Evolutionary conservation across 2,113 vertebrate species (phyloP).

Genomic region (Odontesthes bonariensis): DNA sequence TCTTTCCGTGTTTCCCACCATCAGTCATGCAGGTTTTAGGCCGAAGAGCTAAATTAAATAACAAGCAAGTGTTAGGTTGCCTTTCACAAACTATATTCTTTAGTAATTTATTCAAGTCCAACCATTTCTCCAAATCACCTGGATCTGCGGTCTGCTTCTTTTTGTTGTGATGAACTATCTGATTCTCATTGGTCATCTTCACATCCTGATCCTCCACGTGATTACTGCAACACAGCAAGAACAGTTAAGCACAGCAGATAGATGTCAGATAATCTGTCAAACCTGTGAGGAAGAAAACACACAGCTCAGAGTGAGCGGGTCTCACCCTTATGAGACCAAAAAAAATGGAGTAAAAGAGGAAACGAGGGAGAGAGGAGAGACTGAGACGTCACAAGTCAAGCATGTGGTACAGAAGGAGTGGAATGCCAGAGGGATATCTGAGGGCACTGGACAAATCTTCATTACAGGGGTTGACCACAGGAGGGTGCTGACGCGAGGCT

Average conservation of each 20-base stretch:
- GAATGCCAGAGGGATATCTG: conserved; percentile 32
- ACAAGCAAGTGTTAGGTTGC: conserved; percentile 23
- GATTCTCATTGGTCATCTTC: conserved; percentile 95
- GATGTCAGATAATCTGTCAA: not conserved
- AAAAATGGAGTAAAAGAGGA: not conserved
- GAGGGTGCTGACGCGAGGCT: conserved; percentile 51
- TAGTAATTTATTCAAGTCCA: not conserved
- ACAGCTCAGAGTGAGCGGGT: not conserved
- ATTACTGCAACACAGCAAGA: conserved; percentile 80
- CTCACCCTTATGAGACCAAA: not conserved
- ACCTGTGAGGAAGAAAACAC: not conserved
- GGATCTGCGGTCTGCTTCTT: conserved; percentile 89
- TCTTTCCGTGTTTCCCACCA: conserved; percentile 77
- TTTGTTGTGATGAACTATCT: conserved; percentile 88
- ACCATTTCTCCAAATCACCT: conserved; percentile 74
- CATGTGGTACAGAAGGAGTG: conserved; percentile 21
- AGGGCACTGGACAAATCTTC: conserved; percentile 33
- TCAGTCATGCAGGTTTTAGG: conserved; percentile 96
- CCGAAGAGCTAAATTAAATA: conserved; percentile 86
- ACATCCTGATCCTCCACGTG: conserved; percentile 94
- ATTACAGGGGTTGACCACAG: conserved; percentile 65
- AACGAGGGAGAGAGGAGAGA: not conserved
- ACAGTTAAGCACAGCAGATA: conserved; percentile 5
- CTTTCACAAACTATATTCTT: not conserved
- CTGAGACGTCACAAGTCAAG: conserved; percentile 38